These are phyloP conservation scores for Bombyx huttoni DNA, from an alignment of 2,888 invertebrate species.

Conservation along the genomic window DNA sequence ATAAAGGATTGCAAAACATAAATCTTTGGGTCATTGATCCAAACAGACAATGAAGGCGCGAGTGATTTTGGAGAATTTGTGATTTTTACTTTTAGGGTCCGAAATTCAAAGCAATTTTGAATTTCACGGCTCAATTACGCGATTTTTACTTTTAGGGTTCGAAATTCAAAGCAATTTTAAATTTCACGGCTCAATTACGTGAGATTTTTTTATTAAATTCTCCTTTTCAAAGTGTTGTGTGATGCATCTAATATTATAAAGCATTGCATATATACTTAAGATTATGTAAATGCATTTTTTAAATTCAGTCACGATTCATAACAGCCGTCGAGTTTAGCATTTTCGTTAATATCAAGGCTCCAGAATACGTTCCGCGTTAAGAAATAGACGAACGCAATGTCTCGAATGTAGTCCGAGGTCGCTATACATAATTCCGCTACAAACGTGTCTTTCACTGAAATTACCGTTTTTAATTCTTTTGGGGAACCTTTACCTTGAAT, in stretches of 20 bases:
- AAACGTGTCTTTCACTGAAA: slow-evolving; percentile 20
- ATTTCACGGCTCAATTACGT: not conserved
- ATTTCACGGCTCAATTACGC: not conserved
- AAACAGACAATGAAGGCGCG: slow-evolving; percentile 10
- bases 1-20: slow-evolving; percentile 10
- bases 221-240: too few relatives aligned
- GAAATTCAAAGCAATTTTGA: slow-evolving; percentile 7
- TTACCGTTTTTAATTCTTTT: not conserved
- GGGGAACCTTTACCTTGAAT: not conserved
- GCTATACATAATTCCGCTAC: slow-evolving; percentile 15
- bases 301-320: slow-evolving; percentile 29
- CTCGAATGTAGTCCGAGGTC: slow-evolving; percentile 36
- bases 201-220: too few relatives aligned
- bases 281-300: slow-evolving; percentile 12
- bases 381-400: slow-evolving; percentile 25
- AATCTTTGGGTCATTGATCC: slow-evolving; percentile 18
- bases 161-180: slow-evolving; percentile 7
- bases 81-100: slow-evolving; percentile 9
- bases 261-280: too few relatives aligned
- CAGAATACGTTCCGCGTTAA: slow-evolving; percentile 26
- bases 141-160: slow-evolving; percentile 3
- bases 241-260: too few relatives aligned
- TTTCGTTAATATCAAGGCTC: slow-evolving; percentile 45
- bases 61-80: slow-evolving; percentile 12
- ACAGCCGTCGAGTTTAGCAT: slow-evolving; percentile 23